Percentiles rank a stretch among this genome's conserved stretches.
Evolutionary conservation across 1,140 invertebrate species (phyloP).

Genomic region (Octopus sinensis): DNA sequence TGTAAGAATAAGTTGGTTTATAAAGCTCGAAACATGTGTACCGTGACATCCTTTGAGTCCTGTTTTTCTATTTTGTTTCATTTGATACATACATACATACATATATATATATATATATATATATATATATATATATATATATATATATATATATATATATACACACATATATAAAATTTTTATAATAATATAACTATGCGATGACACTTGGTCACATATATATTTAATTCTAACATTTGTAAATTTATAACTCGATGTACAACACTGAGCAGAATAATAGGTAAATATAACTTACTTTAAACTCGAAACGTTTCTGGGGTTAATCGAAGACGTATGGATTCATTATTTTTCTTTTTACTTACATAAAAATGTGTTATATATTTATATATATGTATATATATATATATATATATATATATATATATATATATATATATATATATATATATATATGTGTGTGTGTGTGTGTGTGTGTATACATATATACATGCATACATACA

Average conservation of each 20-base stretch:
- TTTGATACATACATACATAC: neutral
- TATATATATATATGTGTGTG: slow-evolving; percentile 10
- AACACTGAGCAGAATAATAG: too few relatives aligned
- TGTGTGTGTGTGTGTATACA: neutral
- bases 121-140: neutral
- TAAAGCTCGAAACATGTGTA: too few relatives aligned
- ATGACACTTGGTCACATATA: too few relatives aligned
- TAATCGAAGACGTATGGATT: too few relatives aligned
- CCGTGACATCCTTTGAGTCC: too few relatives aligned
- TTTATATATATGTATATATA: neutral
- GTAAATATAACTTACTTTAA: too few relatives aligned
- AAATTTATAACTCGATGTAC: too few relatives aligned
- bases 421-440: slow-evolving; percentile 7
- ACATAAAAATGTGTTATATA: neutral
- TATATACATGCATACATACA: neutral
- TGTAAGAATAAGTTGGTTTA: too few relatives aligned
- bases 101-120: neutral
- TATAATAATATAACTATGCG: too few relatives aligned
- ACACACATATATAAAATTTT: neutral
- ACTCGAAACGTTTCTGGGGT: too few relatives aligned
- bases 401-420: slow-evolving; percentile 10
- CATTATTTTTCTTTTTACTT: neutral
- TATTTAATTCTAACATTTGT: too few relatives aligned
- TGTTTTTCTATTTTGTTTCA: neutral
- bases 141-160: slow-evolving; percentile 5